phyloP scores from a whole-genome alignment of 1,140 invertebrate genomes.

The Campoletis sonorensis region DNA sequence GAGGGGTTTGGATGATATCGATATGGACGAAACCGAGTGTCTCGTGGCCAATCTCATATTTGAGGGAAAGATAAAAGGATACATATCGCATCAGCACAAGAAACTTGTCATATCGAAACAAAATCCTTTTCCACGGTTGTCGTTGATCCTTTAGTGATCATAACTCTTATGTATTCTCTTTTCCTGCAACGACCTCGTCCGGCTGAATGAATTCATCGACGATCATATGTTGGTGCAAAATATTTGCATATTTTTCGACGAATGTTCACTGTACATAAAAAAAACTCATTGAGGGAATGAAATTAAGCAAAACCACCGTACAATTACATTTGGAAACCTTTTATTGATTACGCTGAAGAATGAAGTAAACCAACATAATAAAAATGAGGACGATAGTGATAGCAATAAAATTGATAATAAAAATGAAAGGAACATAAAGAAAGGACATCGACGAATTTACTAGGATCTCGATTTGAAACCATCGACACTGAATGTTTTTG shows the following conservation, averaged over 20 bases:
- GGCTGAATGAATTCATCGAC: too few species aligned
- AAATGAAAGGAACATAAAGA: neutral
- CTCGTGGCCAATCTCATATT: conserved; percentile 97
- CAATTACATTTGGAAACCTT: conserved; percentile 14
- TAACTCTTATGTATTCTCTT: neutral
- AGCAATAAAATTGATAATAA: neutral
- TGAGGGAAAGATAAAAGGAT: conserved; percentile 96
- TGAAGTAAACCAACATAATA: neutral
- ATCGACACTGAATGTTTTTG: too few species aligned
- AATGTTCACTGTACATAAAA: conserved; percentile 3
- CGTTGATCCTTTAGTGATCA: conserved; percentile 62
- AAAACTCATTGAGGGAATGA: neutral
- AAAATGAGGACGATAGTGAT: neutral
- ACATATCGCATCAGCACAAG: conserved; percentile 97
- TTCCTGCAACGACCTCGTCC: too few species aligned
- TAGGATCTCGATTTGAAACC: too few species aligned
- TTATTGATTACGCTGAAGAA: conserved; percentile 7
- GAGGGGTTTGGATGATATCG: conserved; percentile 89
- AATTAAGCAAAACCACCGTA: neutral
- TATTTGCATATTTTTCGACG: neutral
- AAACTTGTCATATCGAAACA: conserved; percentile 98
- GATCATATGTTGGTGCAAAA: too few species aligned
- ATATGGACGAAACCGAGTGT: conserved; percentile 96
- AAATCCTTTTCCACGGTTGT: conserved; percentile 92
- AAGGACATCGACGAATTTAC: neutral